Base-by-base conservation (phyloP, 2,797 vertebrate genomes). In the Thamnophis elegans region DNA sequence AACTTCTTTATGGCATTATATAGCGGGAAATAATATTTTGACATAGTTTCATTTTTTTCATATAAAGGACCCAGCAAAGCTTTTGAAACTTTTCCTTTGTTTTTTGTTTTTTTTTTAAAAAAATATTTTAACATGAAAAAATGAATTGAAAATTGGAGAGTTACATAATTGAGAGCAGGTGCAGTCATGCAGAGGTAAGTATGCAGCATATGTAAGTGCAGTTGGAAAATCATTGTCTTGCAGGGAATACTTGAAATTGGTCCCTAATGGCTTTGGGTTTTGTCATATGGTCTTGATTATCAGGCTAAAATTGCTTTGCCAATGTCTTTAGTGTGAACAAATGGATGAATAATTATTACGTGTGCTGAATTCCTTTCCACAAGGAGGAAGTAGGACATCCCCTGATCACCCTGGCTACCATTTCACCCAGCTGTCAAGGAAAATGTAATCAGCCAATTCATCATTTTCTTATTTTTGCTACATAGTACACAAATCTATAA, bases 251-350 rank as follows among this genome's bases (percentile, higher is more conserved):
- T 98, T 95, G 94, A 98, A 98, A 98, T 98, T 98, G 98, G 98
- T 98, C 98, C 98, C 98, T 98, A 98, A 98, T 98, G 98, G 98
- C 98, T 97, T 97, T 95, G 97, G 98, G 91, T 98, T 98, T 98
- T 98, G 98, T 98, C 98, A 98, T 98, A 98, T 98, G 98, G 98
- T 98, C 98, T 98, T 98, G 98, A 98, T 98, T 98, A 98, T 98
- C 98, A 98, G 97, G 97, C 98, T 98, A 97, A 98, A 98, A 98
- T 98, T 98, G 98, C 98, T 98, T 98, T 98, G 98, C 97, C 92
- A 94, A 95, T 98, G 98, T 98, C 98, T 98, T 98, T 98, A 97
- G 97, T 97, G 97, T 97, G 98, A 98, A 98, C 54, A 97, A 98
- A 98, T 98, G 97, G 98, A 98, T 98, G 98, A 98, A 98, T 98